phyloP scores from a whole-genome alignment of 2,113 vertebrate genomes.

The Eonycteris spelaea region DNA sequence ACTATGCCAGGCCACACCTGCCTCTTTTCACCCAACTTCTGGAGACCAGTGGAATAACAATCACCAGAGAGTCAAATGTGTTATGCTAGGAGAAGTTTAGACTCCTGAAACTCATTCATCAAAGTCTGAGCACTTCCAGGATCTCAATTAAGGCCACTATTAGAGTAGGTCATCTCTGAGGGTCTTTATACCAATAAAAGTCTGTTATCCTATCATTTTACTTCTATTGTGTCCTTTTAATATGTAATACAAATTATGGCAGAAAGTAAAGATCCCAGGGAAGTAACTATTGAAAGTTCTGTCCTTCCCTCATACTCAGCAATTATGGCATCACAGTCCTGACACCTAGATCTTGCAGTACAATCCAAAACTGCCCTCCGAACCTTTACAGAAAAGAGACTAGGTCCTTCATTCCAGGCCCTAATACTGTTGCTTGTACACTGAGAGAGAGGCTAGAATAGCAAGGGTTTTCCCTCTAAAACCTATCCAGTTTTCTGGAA shows the following conservation, averaged over 20 bases:
- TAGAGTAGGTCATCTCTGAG: neutral
- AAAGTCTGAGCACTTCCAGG: neutral
- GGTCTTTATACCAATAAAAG: neutral
- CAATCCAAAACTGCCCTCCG: neutral
- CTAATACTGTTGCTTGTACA: neutral
- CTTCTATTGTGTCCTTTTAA: neutral
- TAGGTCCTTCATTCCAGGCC: neutral
- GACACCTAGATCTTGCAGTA: neutral
- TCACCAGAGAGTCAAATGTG: neutral
- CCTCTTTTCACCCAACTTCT: neutral
- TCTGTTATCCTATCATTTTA: neutral
- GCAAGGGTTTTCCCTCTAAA: neutral
- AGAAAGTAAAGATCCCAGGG: neutral
- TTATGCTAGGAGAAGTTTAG: neutral
- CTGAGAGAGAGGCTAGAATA: neutral
- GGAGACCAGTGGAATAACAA: neutral
- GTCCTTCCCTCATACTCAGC: neutral
- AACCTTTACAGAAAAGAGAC: neutral
- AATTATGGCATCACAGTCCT: neutral
- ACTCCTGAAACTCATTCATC: neutral
- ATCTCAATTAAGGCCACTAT: neutral
- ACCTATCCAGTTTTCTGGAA: neutral
- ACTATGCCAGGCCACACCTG: neutral
- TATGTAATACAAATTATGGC: neutral
- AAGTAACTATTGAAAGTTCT: neutral